Conservation (phyloP, 2,113 vertebrate genomes). For the Ancistrus triradiatus region DNA sequence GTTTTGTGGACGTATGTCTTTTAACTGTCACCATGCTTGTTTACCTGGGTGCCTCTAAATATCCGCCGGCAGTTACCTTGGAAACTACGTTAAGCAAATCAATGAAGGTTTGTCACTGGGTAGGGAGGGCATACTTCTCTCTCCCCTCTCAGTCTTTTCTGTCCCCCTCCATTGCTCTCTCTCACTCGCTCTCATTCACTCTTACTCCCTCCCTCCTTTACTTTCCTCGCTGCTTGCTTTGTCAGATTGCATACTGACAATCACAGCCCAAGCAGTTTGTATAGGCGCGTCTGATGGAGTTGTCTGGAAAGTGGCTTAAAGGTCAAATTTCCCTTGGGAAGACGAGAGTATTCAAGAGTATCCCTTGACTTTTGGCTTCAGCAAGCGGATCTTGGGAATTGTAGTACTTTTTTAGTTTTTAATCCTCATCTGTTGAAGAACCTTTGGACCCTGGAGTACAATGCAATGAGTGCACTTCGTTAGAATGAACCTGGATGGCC, state of each 20-base stretch:
- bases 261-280: conserved; percentile 59
- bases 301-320: conserved; percentile 12
- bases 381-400: neutral
- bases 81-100: conserved; percentile 80
- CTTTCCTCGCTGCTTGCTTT: conserved; percentile 30
- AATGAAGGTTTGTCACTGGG: conserved; percentile 73
- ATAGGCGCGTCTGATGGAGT: conserved; percentile 31
- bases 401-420: neutral
- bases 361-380: neutral
- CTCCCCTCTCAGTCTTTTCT: conserved; percentile 38
- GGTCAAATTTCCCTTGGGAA: conserved; percentile 4
- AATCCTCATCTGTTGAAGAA: conserved; percentile 1
- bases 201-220: conserved; percentile 34
- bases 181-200: conserved; percentile 16
- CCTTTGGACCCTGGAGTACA: conserved; percentile 1
- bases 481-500: conserved; percentile 95
- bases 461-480: conserved; percentile 56
- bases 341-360: neutral
- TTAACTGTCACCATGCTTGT: conserved; percentile 34
- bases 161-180: conserved; percentile 16
- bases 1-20: neutral
- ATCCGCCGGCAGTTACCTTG: conserved; percentile 67
- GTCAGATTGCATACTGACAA: conserved; percentile 55
- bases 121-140: conserved; percentile 66
- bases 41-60: conserved; percentile 65